phyloP scores from a whole-genome alignment of 2,113 vertebrate species.

The Parotia lawesii region DNA sequence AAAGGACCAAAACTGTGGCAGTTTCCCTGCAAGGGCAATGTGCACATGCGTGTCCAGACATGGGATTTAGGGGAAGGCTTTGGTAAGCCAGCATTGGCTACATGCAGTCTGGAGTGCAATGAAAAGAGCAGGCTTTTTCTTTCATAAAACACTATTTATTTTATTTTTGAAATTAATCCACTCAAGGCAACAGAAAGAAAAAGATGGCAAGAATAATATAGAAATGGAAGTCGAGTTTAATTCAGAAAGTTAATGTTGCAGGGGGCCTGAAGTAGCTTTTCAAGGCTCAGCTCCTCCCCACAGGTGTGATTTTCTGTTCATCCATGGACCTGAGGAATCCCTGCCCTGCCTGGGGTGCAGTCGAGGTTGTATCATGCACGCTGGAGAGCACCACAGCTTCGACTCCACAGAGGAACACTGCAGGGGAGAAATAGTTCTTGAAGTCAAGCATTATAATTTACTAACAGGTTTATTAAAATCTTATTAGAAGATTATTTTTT shows the following conservation, averaged over 20 bases:
- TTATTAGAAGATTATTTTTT: slow-evolving; percentile 60
- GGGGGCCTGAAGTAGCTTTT: not conserved
- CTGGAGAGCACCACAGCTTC: not conserved
- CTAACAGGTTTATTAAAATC: slow-evolving; percentile 60
- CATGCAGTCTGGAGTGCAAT: not conserved
- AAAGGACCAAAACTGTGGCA: not conserved
- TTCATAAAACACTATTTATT: not conserved
- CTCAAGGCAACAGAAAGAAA: not conserved
- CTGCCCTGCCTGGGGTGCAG: not conserved
- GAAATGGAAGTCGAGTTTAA: not conserved
- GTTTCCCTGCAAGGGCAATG: not conserved
- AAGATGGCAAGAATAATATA: not conserved
- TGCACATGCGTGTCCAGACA: not conserved
- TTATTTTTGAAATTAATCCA: not conserved
- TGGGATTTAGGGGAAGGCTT: slow-evolving; percentile 11
- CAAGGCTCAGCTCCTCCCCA: not conserved
- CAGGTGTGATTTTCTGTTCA: not conserved
- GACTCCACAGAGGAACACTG: not conserved
- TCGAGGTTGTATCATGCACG: fast-evolving
- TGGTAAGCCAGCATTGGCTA: not conserved
- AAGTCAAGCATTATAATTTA: slow-evolving; percentile 15
- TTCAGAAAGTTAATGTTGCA: not conserved
- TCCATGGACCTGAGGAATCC: not conserved
- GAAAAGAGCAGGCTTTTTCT: not conserved
- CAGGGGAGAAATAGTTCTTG: slow-evolving; percentile 12